Base-by-base conservation (phyloP, 2,888 invertebrate genomes). In the Mesorhabditis sp. region DNA sequence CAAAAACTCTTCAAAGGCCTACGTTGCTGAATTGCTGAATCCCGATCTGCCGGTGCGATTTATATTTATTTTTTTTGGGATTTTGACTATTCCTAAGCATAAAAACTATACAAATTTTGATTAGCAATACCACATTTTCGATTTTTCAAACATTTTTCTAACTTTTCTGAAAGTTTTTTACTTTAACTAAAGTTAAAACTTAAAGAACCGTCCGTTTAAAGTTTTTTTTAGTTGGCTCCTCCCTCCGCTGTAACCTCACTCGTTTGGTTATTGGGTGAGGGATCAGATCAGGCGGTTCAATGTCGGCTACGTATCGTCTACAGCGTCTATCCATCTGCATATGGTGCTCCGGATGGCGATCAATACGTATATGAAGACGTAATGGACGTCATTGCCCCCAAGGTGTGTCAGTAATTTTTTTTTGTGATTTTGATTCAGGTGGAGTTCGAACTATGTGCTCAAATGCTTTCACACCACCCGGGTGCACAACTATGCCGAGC, bases 381-480 rank as follows among this genome's bases (percentile, higher is more conserved):
- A n/a, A 68, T 81, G 44, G 77, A 76, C 43, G 66, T 82, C 62
- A 71, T 72, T 41, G 76, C 77, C 41, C 77, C 77, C 4, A 43
- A 68, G 65, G 76, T 70, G 5, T 69, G n/a, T 65, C 4, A 42
- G 13, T n/a, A 5, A 67, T 10, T 44, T 3, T 68, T 10, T 15
- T 68, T 66, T 69, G 65, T 68, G 65, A 67, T 50, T 69, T 64
- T 15, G n/a, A 50, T 61, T 45, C 61, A 44, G 77, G 78, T 79
- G n/a, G 78, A 74, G 41, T 84, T 80, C 72, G 84, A 84, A 62
- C 70, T 84, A 41, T 84, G 83, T 67, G 79, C 84, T 0, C 84
- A 82, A 69, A 76, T 84, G n/a, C 74, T 83, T 10, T 81, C 83
- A 2, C 82, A 85, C 62, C 79, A 80, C 45, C 82, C 83, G 10